Conservation (phyloP, 2,888 invertebrate genomes). For the Drosophila macrospina region DNA sequence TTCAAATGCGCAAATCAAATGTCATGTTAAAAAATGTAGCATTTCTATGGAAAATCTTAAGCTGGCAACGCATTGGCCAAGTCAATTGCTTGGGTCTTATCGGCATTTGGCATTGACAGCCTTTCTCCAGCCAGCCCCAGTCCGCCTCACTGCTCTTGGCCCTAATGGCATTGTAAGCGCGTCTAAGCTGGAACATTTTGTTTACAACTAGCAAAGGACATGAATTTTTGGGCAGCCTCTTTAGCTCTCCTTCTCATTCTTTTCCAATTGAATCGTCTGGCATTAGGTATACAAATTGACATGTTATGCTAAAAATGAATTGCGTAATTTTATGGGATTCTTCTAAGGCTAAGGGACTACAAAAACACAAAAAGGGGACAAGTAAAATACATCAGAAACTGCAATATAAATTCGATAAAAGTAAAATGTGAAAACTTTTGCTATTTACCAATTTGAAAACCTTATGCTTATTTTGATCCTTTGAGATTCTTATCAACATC, state of each 20-base stretch:
- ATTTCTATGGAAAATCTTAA: constrained; percentile 48
- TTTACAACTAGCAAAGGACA: constrained; percentile 56
- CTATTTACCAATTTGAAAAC: constrained; percentile 33
- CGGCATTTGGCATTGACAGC: constrained; percentile 43
- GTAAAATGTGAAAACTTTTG: constrained; percentile 45
- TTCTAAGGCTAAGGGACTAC: neutral
- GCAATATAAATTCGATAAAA: constrained; percentile 43
- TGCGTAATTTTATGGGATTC: constrained; percentile 70
- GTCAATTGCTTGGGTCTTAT: constrained; percentile 61
- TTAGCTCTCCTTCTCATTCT: constrained; percentile 8
- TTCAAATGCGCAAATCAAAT: constrained; percentile 37
- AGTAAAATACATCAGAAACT: constrained; percentile 33
- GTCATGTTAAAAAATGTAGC: constrained; percentile 31
- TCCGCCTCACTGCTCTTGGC: constrained; percentile 36
- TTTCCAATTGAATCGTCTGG: constrained; percentile 29
- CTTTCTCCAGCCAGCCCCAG: constrained; percentile 20
- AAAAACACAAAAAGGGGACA: neutral
- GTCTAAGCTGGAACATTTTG: constrained; percentile 71
- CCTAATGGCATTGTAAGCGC: constrained; percentile 75
- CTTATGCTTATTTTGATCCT: constrained; percentile 60
- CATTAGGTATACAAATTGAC: constrained; percentile 71
- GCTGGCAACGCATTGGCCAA: constrained; percentile 56
- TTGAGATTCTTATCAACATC: constrained; percentile 39
- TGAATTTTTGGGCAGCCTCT: constrained; percentile 34
- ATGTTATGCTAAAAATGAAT: constrained; percentile 78